Conservation (phyloP, 2,113 vertebrate species). For the Carollia perspicillata region DNA sequence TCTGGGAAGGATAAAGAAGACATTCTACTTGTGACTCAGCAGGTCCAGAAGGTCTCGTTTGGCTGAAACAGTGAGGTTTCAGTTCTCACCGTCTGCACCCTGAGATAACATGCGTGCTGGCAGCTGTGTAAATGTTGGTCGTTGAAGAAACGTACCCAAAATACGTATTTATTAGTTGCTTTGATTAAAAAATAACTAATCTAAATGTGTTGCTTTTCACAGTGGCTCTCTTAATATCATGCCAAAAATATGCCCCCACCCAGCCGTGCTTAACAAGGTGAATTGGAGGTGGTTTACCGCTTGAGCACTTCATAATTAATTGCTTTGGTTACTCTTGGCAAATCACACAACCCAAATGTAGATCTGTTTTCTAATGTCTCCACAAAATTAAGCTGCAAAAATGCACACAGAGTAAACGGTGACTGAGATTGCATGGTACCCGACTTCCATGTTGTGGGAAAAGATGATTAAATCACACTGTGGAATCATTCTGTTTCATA, state of each 20-base stretch:
- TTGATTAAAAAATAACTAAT: constrained; percentile 11
- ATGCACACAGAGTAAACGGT: neutral
- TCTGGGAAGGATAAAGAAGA: neutral
- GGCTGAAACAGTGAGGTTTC: neutral
- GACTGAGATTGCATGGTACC: neutral
- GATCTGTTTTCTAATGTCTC: neutral
- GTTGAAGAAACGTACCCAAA: constrained; percentile 10
- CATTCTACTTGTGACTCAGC: neutral
- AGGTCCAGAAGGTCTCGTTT: neutral
- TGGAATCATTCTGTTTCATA: neutral
- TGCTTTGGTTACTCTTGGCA: constrained; percentile 14
- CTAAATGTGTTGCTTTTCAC: neutral
- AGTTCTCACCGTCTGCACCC: neutral
- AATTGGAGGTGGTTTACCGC: neutral
- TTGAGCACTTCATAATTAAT: constrained; percentile 3
- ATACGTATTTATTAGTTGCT: constrained; percentile 38
- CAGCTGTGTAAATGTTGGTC: neutral
- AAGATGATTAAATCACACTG: neutral
- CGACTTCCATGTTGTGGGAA: neutral
- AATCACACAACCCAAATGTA: neutral
- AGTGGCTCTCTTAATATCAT: neutral
- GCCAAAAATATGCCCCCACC: constrained; percentile 5
- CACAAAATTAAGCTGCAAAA: neutral
- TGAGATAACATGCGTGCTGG: constrained; percentile 24
- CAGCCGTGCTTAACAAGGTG: neutral